phyloP scores from a whole-genome alignment of 2,113 vertebrate species.

The Actenoides lindsayi region DNA sequence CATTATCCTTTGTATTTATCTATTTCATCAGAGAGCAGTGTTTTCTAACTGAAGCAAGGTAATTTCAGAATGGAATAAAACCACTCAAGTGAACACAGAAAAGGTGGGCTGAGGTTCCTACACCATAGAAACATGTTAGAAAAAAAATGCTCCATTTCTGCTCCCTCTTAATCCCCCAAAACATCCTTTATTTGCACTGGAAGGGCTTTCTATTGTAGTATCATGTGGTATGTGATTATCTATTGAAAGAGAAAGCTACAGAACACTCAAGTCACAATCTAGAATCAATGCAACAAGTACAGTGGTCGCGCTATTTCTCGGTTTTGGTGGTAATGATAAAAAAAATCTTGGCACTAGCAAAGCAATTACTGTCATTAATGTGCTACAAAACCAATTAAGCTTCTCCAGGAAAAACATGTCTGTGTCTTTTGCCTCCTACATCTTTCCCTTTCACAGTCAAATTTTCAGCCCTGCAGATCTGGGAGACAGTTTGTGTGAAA shows the following conservation, averaged over 20 bases:
- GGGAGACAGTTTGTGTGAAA: not conserved
- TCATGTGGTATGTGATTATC: not conserved
- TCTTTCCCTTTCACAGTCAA: not conserved
- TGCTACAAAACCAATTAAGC: not conserved
- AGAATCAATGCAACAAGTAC: not conserved
- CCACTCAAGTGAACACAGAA: not conserved
- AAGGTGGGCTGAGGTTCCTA: not conserved
- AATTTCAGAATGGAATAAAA: slow-evolving; percentile 1
- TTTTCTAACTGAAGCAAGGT: not conserved
- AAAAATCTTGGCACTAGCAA: not conserved
- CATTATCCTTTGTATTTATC: not conserved
- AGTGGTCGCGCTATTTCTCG: not conserved
- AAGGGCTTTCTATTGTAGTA: not conserved
- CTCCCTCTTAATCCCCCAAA: not conserved
- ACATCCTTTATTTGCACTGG: not conserved
- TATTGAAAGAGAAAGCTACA: not conserved
- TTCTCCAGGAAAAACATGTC: not conserved
- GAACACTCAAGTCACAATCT: not conserved
- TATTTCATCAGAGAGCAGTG: not conserved
- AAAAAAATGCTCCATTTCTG: not conserved
- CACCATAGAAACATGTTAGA: not conserved
- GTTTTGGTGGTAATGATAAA: not conserved
- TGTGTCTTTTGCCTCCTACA: not conserved
- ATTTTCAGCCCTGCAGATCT: not conserved
- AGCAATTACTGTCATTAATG: not conserved